These are phyloP conservation scores for Caenorhabditis sp. DNA, from an alignment of 2,888 invertebrate genomes.

Conservation along the genomic window DNA sequence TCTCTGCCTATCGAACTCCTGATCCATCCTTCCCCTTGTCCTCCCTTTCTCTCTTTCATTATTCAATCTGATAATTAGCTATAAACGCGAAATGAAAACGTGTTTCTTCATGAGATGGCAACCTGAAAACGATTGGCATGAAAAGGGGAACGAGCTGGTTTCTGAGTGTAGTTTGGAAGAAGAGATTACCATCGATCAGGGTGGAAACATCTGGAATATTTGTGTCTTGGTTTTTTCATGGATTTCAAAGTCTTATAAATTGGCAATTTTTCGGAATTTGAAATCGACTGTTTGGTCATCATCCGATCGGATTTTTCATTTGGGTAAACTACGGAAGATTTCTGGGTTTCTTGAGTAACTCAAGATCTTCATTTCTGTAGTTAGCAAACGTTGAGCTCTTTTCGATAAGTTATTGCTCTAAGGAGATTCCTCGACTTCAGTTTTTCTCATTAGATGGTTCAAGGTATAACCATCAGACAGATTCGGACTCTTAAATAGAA, in stretches of 20 bases:
- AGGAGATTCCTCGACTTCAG: no score
- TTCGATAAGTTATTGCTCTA: no score
- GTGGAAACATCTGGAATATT: slow-evolving; percentile 1
- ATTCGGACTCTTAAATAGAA: no score
- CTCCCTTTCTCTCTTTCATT: neutral
- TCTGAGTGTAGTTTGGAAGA: slow-evolving; percentile 20
- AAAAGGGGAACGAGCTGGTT: slow-evolving; percentile 18
- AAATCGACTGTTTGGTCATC: neutral
- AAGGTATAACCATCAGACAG: no score
- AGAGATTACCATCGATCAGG: slow-evolving; percentile 16
- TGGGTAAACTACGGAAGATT: no score
- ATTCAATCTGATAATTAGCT: slow-evolving; percentile 23
- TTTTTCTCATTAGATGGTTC: no score
- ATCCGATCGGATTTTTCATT: neutral
- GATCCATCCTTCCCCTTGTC: slow-evolving; percentile 20
- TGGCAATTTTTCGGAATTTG: neutral
- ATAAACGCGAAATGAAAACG: slow-evolving; percentile 1
- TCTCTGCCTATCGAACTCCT: slow-evolving; percentile 35
- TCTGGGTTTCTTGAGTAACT: no score
- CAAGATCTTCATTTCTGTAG: no score
- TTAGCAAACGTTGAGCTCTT: no score
- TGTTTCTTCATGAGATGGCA: slow-evolving; percentile 22
- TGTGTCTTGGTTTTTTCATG: slow-evolving; percentile 32
- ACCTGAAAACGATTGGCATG: slow-evolving; percentile 26
- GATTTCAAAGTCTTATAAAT: slow-evolving; percentile 10